Evolutionary conservation across 1,140 invertebrate species (phyloP), one percentile per base, ranked within the genome.

Genomic region (Eupeodes corollae): DNA sequence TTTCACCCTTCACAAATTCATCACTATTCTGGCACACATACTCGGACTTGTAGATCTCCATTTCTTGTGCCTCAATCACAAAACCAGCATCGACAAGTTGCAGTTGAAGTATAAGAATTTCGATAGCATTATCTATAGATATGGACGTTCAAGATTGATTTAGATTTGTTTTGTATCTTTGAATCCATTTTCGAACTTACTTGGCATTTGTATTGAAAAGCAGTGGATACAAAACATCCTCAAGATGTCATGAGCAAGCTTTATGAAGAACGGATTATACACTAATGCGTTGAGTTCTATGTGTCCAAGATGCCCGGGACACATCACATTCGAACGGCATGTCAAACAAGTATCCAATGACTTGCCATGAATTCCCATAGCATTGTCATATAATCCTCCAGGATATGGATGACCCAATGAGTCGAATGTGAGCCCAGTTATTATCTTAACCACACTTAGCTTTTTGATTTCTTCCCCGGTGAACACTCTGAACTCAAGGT

Each of bases 301-400:
- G 59, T 97, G 89, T 0, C 95, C 95, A 72, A 94, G 85, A 71
- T 99, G 96, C 5, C 96, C 95, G 1, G 83, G 79, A 70, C 95
- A 99, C 48, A 79, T 71, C 11, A 59, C 50, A 70, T 75, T 56
- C 48, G 82, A 75, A 6, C 77, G 74, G 70, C 95, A 98, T 13
- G 92, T 97, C 11, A 69, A 68, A 72, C 95, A 98, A 8, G 77
- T 70, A 48, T 89, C 83, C 60, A 75, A 73, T 50, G 70, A 72
- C 3, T 76, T 74, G 37, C 71, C 70, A 47, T 59, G 61, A 5
- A 82, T 78, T 6, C 85, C 84, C 58, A 97, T 68, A 12, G 73
- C 68, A 41, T 80, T 77, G 70, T 98, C 93, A 68, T 97, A 92
- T 0, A 97, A 70, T 21, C 94, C 93, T 26, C 86, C 86, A 41